A percentile compares a stretch with the other conserved stretches of the same genome.
Conservation (phyloP, 1,140 invertebrate genomes). For the Bilobella aurantiaca region DNA sequence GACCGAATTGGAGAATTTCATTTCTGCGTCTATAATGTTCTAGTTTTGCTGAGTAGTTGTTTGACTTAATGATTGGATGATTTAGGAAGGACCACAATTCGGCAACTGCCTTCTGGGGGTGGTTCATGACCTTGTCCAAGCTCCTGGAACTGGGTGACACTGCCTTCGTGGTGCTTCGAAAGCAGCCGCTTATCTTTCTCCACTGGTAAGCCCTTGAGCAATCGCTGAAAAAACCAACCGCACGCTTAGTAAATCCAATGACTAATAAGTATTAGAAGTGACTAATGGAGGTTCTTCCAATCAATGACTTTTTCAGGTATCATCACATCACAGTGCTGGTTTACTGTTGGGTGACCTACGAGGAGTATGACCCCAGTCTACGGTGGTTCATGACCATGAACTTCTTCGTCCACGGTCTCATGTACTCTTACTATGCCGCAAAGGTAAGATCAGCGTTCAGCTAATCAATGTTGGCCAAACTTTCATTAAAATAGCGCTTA, state of each 20-base stretch:
- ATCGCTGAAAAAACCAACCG: no score
- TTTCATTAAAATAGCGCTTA: no score
- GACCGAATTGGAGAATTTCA: no score
- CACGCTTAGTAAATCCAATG: no score
- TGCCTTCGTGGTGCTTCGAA: conserved; percentile 24
- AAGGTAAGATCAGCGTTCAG: conserved; percentile 12
- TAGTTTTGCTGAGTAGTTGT: no score
- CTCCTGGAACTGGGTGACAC: conserved; percentile 27
- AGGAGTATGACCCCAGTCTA: conserved; percentile 20
- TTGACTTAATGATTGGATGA: no score
- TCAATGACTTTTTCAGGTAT: conserved; percentile 11
- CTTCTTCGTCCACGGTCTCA: conserved; percentile 90
- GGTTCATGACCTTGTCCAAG: conserved; percentile 20
- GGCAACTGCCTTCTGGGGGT: conserved; percentile 23
- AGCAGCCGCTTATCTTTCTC: conserved; percentile 26
- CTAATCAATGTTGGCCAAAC: background rate
- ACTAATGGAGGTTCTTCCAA: no score
- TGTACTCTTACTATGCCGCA: conserved; percentile 50
- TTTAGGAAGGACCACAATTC: conserved; percentile 20
- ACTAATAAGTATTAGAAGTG: background rate
- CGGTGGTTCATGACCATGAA: conserved; percentile 69
- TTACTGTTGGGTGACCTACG: conserved; percentile 22
- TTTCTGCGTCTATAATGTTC: no score
- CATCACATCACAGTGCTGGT: conserved; percentile 18
- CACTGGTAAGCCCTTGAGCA: conserved; percentile 19